Conservation (phyloP, 1,140 invertebrate species). For the Ridgeia piscesae region DNA sequence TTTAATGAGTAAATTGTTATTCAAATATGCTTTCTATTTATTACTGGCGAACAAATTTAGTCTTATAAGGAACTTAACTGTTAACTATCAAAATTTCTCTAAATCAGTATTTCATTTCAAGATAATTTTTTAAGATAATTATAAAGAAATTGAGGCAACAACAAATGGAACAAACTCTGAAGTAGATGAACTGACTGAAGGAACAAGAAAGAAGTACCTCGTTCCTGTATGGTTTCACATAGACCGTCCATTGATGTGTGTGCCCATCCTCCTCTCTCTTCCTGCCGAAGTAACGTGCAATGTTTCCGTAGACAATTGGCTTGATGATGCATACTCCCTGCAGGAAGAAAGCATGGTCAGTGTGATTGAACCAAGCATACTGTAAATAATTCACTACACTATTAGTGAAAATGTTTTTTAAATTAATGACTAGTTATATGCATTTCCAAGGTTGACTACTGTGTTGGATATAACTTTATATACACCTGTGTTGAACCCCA, state of each 20-base stretch:
- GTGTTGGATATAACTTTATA: too few species aligned
- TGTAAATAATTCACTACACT: background rate
- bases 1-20: too few species aligned
- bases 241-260: constrained; percentile 98
- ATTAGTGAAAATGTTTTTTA: too few species aligned
- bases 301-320: constrained; percentile 95
- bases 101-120: too few species aligned
- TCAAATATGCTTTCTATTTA: too few species aligned
- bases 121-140: background rate
- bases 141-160: background rate
- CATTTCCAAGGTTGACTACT: too few species aligned
- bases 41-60: too few species aligned
- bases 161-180: background rate
- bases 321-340: constrained; percentile 90
- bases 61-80: too few species aligned
- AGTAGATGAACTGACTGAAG: background rate
- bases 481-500: too few species aligned
- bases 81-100: too few species aligned
- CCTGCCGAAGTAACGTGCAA: constrained; percentile 92
- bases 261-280: constrained; percentile 98
- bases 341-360: constrained; percentile 20
- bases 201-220: constrained; percentile 53
- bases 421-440: too few species aligned
- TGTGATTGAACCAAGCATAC: background rate
- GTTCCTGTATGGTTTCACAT: constrained; percentile 86